These are phyloP conservation scores for Onychostruthus taczanowskii DNA, from an alignment of 2,113 vertebrate genomes.

Conservation along the genomic window DNA sequence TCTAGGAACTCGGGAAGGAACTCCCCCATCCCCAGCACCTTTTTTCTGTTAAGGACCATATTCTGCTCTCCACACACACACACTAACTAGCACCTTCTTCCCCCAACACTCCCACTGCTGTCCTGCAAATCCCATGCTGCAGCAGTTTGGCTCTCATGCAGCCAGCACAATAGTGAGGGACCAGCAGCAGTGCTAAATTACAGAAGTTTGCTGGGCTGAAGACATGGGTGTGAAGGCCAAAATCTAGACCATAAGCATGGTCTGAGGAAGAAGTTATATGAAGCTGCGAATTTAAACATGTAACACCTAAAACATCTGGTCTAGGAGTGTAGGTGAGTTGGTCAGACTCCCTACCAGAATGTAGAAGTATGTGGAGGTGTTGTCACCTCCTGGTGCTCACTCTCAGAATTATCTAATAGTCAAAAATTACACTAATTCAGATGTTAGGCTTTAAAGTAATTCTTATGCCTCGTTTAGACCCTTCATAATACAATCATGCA, in stretches of 20 bases:
- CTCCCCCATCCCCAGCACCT: not conserved
- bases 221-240: not conserved
- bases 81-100: not conserved
- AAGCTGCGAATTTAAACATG: not conserved
- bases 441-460: not conserved
- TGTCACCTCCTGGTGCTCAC: not conserved
- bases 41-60: not conserved
- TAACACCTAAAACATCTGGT: not conserved
- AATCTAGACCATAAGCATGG: not conserved
- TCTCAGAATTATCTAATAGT: not conserved
- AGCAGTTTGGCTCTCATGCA: not conserved
- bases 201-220: not conserved
- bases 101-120: not conserved
- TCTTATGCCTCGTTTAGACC: not conserved
- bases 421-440: not conserved
- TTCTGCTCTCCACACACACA: not conserved
- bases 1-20: not conserved
- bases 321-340: not conserved
- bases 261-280: not conserved
- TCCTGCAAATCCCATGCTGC: fast-evolving
- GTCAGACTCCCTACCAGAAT: fast-evolving
- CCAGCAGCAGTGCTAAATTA: not conserved
- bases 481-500: not conserved
- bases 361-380: not conserved
- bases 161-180: not conserved